Base-by-base conservation (phyloP, 2,888 invertebrate species). In the Timema podura region DNA sequence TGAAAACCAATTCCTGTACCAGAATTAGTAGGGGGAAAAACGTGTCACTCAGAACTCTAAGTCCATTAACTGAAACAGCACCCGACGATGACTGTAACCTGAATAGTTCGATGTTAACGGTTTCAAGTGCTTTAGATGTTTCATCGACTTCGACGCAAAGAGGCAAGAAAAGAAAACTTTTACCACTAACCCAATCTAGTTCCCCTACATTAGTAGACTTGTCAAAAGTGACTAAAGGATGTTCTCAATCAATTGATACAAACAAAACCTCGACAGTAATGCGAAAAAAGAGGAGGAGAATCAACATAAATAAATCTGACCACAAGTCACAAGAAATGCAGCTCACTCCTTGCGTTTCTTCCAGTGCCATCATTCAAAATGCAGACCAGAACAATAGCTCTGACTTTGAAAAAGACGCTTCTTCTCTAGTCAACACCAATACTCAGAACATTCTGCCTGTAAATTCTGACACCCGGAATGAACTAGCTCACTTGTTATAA, bases 141-240 rank as follows among this genome's bases (percentile, higher is more conserved):
- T 61, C 61, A 61, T 11, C 9, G 30, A 44, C 61, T 30, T 61
- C 61, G 30, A 61, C 10, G 45, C 44, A 8, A 9, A 61, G 45
- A 13, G 15, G 15, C 16, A 64, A 30, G 10, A 69, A 69, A 47
- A 65, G 69, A 16, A 69, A 69, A 61, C 48, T 68, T n/a, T 30
- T 68, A 7, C 45, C 61, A 44, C 30, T 68, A 2, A 44, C 48
- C 6, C 57, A 68, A 48, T 46, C 48, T 48, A 44, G 48, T 47
- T 57, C 68, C 47, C 44, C 64, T 8, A 61, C 59, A 13, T 9
- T 57, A 16, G 30, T 48, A 11, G 68, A 68, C 48, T 16, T 48
- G 8, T 48, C 68, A 30, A 7, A 16, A n/a, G 30, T 64, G 8
- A 15, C 8, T 48, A 44, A 64, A 11, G 64, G 64, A 16, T 48